A percentile compares a stretch with the other conserved stretches of the same genome.
Conservation (phyloP, 2,113 vertebrate genomes). For the Haplochromis burtoni region DNA sequence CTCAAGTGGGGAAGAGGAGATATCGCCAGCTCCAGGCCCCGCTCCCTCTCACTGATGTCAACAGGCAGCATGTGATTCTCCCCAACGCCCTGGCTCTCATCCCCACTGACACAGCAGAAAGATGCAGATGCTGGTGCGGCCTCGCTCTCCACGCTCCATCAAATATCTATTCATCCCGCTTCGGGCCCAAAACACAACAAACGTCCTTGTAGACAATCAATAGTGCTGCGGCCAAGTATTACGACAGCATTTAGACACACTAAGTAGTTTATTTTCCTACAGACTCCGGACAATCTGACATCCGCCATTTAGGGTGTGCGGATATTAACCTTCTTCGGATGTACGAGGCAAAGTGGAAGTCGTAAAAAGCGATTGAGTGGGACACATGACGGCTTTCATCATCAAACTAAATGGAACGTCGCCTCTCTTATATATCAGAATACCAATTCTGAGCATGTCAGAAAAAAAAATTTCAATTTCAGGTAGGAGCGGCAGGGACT, state of each 20-base stretch:
- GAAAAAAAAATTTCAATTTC: constrained; percentile 57
- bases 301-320: constrained; percentile 24
- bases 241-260: constrained; percentile 45
- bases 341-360: constrained; percentile 24
- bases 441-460: constrained; percentile 61
- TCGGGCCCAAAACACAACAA: constrained; percentile 25
- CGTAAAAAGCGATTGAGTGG: constrained; percentile 49
- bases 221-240: constrained; percentile 37
- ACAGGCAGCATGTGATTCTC: constrained; percentile 47
- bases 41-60: constrained; percentile 59
- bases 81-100: constrained; percentile 31
- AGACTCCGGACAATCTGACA: constrained; percentile 31
- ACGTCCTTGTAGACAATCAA: constrained; percentile 60
- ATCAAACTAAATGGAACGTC: constrained; percentile 57
- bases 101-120: constrained; percentile 38
- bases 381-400: constrained; percentile 45
- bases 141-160: constrained; percentile 34
- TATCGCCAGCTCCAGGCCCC: constrained; percentile 18
- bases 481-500: constrained; percentile 23
- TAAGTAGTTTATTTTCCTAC: constrained; percentile 56
- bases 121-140: constrained; percentile 6
- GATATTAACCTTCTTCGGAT: constrained; percentile 48
- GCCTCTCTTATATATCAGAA: constrained; percentile 50
- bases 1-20: constrained; percentile 37
- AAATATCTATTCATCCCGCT: constrained; percentile 40